These are phyloP conservation scores for Scomber japonicus DNA, from an alignment of 2,113 vertebrate species.

Conservation along the genomic window DNA sequence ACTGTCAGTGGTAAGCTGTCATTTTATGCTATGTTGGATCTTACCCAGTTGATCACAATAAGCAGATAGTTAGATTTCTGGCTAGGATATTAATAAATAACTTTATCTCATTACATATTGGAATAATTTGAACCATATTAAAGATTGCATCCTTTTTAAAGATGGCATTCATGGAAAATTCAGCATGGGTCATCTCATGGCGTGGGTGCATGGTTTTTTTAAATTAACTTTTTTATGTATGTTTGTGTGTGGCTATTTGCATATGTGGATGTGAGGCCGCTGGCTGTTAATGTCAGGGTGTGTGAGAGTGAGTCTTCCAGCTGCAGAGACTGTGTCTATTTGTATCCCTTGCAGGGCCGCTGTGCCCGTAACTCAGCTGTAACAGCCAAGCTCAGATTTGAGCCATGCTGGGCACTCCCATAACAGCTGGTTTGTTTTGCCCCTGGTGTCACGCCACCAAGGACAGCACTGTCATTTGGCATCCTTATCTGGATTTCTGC, in stretches of 20 bases:
- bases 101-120: too few relatives aligned
- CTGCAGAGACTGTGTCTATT: slow-evolving; percentile 46
- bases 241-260: slow-evolving; percentile 5
- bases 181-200: neutral
- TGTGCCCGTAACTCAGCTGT: slow-evolving; percentile 58
- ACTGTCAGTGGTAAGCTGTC: neutral
- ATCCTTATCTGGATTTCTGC: slow-evolving; percentile 63
- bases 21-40: neutral
- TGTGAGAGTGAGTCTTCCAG: slow-evolving; percentile 38
- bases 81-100: neutral
- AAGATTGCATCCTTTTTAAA: neutral
- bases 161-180: neutral
- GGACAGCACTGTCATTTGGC: slow-evolving; percentile 67
- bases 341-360: slow-evolving; percentile 40
- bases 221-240: neutral
- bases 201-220: neutral
- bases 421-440: slow-evolving; percentile 77
- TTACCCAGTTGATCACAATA: neutral
- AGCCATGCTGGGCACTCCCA: slow-evolving; percentile 69
- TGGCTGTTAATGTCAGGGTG: slow-evolving; percentile 17
- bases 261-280: slow-evolving; percentile 3
- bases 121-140: too few relatives aligned
- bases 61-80: neutral
- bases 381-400: slow-evolving; percentile 52
- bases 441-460: slow-evolving; percentile 72